These are phyloP conservation scores for Panagrolaimus sp. DNA, from an alignment of 1,140 invertebrate species.

Conservation along the genomic window DNA sequence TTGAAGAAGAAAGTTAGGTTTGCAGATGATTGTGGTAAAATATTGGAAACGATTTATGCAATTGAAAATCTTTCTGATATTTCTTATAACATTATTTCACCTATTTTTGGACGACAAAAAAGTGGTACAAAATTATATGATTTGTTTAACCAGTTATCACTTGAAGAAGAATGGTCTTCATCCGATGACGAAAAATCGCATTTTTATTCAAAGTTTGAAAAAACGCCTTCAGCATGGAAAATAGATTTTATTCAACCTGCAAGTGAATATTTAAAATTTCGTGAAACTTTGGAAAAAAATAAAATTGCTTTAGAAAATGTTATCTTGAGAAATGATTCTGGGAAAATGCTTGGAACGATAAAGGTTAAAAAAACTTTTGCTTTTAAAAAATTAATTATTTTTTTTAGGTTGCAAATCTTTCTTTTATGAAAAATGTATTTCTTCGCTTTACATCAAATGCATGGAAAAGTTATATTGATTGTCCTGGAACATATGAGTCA, in stretches of 20 bases:
- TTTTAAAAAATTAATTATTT: too few relatives aligned
- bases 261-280: too few relatives aligned
- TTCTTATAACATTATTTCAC: slow-evolving; percentile 69
- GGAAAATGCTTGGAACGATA: too few relatives aligned
- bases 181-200: slow-evolving; percentile 52
- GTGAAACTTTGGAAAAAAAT: slow-evolving; percentile 71
- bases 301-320: slow-evolving; percentile 85
- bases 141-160: too few relatives aligned
- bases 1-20: slow-evolving; percentile 83
- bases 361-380: too few relatives aligned
- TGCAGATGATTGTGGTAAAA: slow-evolving; percentile 80
- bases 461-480: slow-evolving; percentile 74
- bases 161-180: too few relatives aligned
- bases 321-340: too few relatives aligned
- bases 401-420: slow-evolving; percentile 80
- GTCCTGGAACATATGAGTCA: slow-evolving; percentile 69
- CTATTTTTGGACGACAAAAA: slow-evolving; percentile 38
- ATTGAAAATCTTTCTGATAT: slow-evolving; percentile 86
- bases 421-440: too few relatives aligned
- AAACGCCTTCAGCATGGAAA: too few relatives aligned
- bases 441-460: too few relatives aligned
- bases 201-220: too few relatives aligned
- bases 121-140: slow-evolving; percentile 3
- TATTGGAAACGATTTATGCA: slow-evolving; percentile 72
- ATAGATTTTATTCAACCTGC: too few relatives aligned